A percentile compares a stretch with the other conserved stretches of the same genome.
These are phyloP conservation scores for Coregonus sp. DNA, from an alignment of 2,797 vertebrate genomes.

Conservation along the genomic window DNA sequence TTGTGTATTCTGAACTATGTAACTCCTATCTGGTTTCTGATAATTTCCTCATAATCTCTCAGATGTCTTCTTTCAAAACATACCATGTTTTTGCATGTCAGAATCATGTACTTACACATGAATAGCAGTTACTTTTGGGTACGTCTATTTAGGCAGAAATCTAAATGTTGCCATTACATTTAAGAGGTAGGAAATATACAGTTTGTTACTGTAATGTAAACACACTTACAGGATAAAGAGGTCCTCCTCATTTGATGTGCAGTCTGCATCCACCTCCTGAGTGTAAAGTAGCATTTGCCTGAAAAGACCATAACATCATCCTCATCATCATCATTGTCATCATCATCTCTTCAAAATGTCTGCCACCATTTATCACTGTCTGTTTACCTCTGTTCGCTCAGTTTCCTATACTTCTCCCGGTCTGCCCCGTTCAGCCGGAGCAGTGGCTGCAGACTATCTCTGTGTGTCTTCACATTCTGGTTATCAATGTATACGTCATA, in stretches of 20 bases:
- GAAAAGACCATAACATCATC: slow-evolving; percentile 26
- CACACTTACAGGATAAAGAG: slow-evolving; percentile 95
- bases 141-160: too few relatives aligned
- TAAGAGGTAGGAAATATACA: not conserved
- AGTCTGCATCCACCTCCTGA: slow-evolving; percentile 93
- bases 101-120: too few relatives aligned
- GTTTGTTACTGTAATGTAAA: not conserved
- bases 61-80: too few relatives aligned
- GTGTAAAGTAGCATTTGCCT: slow-evolving; percentile 96
- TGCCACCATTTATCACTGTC: not conserved
- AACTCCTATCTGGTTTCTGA: too few relatives aligned
- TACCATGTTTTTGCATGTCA: too few relatives aligned
- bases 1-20: too few relatives aligned
- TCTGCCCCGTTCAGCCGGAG: slow-evolving; percentile 90
- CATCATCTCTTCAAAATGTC: not conserved
- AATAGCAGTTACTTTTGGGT: too few relatives aligned
- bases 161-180: too few relatives aligned
- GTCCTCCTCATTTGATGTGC: slow-evolving; percentile 93
- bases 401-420: slow-evolving; percentile 92
- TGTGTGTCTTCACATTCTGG: slow-evolving; percentile 98
- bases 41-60: too few relatives aligned
- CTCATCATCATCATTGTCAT: slow-evolving; percentile 1
- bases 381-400: slow-evolving; percentile 92
- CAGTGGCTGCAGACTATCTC: slow-evolving; percentile 86
- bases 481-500: slow-evolving; percentile 96